Conservation (phyloP, 2,888 invertebrate genomes). For the Ptilodon capucinus region DNA sequence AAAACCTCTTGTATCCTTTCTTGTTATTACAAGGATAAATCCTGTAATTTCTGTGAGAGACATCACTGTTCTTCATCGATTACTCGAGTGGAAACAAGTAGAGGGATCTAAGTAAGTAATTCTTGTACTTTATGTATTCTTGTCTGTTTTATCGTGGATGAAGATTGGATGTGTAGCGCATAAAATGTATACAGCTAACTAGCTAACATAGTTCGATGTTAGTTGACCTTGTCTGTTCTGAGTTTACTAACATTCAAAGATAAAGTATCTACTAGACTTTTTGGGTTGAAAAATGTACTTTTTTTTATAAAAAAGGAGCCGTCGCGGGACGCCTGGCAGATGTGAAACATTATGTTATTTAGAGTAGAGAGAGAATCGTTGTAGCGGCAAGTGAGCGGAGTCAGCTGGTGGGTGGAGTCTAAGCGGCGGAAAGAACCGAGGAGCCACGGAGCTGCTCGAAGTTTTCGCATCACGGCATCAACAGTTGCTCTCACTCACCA, state of each 20-base stretch:
- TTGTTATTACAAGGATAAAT: not conserved
- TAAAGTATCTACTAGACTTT: not conserved
- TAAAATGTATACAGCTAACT: not conserved
- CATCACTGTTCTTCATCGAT: not conserved
- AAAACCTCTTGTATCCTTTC: too few species aligned
- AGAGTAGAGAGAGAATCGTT: too few species aligned
- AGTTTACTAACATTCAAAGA: not conserved
- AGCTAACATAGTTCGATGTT: too few species aligned
- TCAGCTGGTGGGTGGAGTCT: too few species aligned
- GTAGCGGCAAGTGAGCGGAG: too few species aligned
- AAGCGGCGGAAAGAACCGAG: too few species aligned
- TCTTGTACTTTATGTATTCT: not conserved
- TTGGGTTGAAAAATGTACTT: not conserved
- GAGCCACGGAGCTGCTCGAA: too few species aligned
- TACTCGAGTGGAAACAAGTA: not conserved
- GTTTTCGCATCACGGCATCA: too few species aligned
- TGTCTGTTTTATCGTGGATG: not conserved
- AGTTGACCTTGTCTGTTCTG: not conserved
- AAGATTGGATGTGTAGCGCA: not conserved
- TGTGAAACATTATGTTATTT: too few species aligned
- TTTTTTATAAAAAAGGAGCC: too few species aligned
- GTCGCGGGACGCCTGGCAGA: too few species aligned
- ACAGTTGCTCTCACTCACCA: too few species aligned
- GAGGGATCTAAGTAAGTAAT: not conserved
- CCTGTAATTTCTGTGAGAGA: not conserved